Evolutionary conservation across 2,113 vertebrate genomes (phyloP), one percentile per base, ranked within the genome.

Genomic region (Hypanus sabinus): DNA sequence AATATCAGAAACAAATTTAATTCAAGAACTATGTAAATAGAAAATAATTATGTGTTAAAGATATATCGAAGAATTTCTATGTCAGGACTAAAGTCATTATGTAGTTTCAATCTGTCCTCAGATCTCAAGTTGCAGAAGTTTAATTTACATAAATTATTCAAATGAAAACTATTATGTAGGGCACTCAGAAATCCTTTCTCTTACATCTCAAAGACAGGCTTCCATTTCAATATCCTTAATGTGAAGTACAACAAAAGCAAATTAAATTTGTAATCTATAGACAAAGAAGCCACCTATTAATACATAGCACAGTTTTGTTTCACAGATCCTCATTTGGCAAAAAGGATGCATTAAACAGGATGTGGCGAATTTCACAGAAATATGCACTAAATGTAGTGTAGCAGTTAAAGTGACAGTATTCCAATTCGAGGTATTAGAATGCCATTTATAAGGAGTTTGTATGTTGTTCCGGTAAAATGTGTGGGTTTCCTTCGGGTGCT

Each of bases 1-100:
- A 30, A n/a, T 76, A 27, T 87, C 16, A 87, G 83, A 30, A 87
- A 60, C 57, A 24, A 87, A 87, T 81, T 81, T 85, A 85, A 85
- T 60, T 60, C 83, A 30, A 9, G 85, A 33, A 87, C 55, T 3
- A 4, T 33, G 14, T 88, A 30, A 11, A 62, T 4, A 57, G 83
- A 60, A 87, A 87, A 0, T 0, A 8, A 27, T 27, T 30, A n/a
- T 5, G 14, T 88, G 57, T 16, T 12, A n/a, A n/a, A 88, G 62
- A 62, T 88, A 62, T 18, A 65, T 33, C 14, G 0, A 22, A 60
- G 12, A n/a, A 46, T 65, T 88, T 65, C 6, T 1, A 62, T n/a
- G 24, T 60, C 11, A 16, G 57, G 16, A 79, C 3, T 79, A 36
- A 79, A 36, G 14, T 3, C n/a, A 12, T 79, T 12, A 36, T 73